A percentile compares a stretch with the other conserved stretches of the same genome.
These are phyloP conservation scores for Diorhabda elongata DNA, from an alignment of 1,140 invertebrate genomes.

Conservation along the genomic window DNA sequence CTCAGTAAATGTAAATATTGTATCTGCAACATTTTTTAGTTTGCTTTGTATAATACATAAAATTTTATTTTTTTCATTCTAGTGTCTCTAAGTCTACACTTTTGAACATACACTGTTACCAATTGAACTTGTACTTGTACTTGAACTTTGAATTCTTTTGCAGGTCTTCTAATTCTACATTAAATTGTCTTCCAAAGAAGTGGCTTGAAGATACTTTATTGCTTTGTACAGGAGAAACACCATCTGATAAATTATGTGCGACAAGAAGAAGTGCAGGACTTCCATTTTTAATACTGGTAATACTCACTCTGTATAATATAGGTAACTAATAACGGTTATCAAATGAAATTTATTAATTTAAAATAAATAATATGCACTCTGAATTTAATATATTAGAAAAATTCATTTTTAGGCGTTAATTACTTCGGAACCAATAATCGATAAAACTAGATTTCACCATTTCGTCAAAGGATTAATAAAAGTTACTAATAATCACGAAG, in stretches of 20 bases:
- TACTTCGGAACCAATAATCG: slow-evolving; percentile 61
- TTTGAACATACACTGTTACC: no score
- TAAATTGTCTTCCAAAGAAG: slow-evolving; percentile 33
- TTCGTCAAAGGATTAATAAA: slow-evolving; percentile 59
- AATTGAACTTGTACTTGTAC: no score
- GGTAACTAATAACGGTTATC: no score
- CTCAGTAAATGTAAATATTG: no score
- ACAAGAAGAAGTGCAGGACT: slow-evolving; percentile 76
- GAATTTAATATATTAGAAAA: no score
- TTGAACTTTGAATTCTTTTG: slow-evolving; percentile 7
- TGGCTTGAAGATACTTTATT: slow-evolving; percentile 62
- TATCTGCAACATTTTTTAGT: no score
- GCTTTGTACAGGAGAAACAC: slow-evolving; percentile 33
- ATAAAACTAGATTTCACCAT: slow-evolving; percentile 55
- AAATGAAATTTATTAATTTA: no score
- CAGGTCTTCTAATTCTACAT: slow-evolving; percentile 24
- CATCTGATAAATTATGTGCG: slow-evolving; percentile 58
- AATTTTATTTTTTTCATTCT: no score
- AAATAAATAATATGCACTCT: no score
- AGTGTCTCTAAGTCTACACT: no score
- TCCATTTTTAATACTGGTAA: slow-evolving; percentile 30
- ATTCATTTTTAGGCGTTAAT: slow-evolving; percentile 59
- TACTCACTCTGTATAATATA: no score
- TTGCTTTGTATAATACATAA: no score
- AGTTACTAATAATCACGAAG: slow-evolving; percentile 41